A percentile compares a stretch with the other conserved stretches of the same genome.
Evolutionary conservation across 1,140 invertebrate genomes (phyloP).

Genomic region (Diorhabda elongata): DNA sequence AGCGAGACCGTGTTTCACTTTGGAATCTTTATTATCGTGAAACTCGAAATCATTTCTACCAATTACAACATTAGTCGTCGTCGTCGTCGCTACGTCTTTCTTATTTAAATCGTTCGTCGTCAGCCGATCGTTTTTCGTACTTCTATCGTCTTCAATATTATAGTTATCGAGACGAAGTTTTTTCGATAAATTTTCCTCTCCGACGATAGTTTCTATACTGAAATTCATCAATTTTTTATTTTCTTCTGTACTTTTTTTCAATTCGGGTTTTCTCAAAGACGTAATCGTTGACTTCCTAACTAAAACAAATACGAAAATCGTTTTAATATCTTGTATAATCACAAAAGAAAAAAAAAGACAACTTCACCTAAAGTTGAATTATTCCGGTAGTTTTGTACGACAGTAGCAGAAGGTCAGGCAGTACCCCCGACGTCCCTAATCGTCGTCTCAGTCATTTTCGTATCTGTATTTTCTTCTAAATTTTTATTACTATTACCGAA

Average conservation of each 20-base stretch:
- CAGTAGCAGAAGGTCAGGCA: constrained; percentile 42
- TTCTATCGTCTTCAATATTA: background rate
- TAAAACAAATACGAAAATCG: constrained; percentile 40
- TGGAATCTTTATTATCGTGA: constrained; percentile 14
- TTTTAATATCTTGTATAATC: background rate
- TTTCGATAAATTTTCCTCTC: background rate
- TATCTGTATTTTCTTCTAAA: background rate
- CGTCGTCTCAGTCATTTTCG: constrained; percentile 37
- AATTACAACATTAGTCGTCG: background rate
- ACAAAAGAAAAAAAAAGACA: background rate
- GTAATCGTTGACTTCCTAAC: constrained; percentile 43
- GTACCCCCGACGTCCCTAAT: constrained; percentile 44
- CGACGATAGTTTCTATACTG: constrained; percentile 11
- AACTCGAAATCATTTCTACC: constrained; percentile 14
- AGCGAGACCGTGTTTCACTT: constrained; percentile 40
- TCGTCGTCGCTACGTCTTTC: background rate
- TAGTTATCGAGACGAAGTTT: background rate
- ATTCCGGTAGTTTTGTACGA: constrained; percentile 1
- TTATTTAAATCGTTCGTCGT: background rate
- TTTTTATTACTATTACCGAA: constrained; percentile 1
- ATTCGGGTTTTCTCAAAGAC: constrained; percentile 20
- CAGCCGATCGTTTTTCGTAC: background rate
- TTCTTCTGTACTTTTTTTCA: background rate
- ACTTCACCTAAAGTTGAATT: constrained; percentile 1
- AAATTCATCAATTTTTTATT: constrained; percentile 4